These are phyloP conservation scores for Pomatostomus ruficeps DNA, from an alignment of 2,113 vertebrate genomes.

Conservation along the genomic window DNA sequence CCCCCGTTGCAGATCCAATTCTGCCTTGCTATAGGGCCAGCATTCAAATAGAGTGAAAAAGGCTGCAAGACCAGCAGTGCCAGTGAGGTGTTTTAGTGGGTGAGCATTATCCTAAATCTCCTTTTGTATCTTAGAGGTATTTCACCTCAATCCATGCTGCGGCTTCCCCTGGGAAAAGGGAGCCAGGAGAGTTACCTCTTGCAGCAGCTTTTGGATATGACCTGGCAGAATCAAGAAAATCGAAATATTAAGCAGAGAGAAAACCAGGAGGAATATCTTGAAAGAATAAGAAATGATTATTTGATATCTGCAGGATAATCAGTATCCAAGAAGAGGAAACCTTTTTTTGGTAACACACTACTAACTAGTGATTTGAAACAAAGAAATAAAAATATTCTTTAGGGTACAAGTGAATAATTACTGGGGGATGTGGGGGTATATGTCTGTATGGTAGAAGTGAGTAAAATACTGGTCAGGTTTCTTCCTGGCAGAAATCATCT, in stretches of 20 bases:
- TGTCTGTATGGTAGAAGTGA: neutral
- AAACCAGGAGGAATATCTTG: neutral
- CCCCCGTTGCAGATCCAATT: neutral
- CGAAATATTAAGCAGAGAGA: neutral
- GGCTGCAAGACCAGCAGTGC: neutral
- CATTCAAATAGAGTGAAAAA: neutral
- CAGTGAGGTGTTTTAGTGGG: neutral
- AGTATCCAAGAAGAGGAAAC: neutral
- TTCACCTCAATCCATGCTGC: neutral
- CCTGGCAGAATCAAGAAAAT: neutral
- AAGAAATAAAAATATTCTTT: neutral
- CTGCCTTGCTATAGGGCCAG: neutral
- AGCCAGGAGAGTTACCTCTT: accelerated
- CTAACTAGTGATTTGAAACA: neutral
- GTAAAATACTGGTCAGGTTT: neutral
- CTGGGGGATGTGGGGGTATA: accelerated
- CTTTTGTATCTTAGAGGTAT: neutral
- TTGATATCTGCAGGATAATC: neutral
- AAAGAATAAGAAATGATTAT: neutral
- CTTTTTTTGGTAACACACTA: neutral
- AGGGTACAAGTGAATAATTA: neutral
- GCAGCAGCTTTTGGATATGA: neutral
- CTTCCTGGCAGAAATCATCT: neutral
- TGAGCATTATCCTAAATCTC: neutral
- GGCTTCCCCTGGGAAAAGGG: neutral